Conservation (phyloP, 2,888 invertebrate species). For the Eucriotettix oculatus region DNA sequence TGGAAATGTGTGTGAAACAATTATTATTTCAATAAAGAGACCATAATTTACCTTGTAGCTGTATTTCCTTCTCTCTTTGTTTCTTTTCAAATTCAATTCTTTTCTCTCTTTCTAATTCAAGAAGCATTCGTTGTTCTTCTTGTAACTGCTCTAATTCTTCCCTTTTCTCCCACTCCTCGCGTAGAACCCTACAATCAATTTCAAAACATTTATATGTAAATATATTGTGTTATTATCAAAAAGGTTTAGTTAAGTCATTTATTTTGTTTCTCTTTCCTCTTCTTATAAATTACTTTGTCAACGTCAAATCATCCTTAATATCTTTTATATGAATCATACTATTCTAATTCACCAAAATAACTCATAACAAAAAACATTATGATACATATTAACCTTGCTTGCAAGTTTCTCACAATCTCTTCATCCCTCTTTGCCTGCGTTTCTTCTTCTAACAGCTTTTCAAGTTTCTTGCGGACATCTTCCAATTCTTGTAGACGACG, state of each 20-base stretch:
- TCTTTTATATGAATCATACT: no score
- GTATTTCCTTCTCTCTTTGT: conserved; percentile 52
- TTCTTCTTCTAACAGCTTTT: conserved; percentile 59
- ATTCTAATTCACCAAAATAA: no score
- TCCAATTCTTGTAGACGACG: conserved; percentile 57
- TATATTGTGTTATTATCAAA: no score
- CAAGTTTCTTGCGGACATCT: conserved; percentile 48
- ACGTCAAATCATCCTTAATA: no score
- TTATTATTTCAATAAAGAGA: no score
- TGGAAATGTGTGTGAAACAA: no score
- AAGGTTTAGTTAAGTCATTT: no score
- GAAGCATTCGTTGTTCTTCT: conserved; percentile 51
- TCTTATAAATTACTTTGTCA: no score
- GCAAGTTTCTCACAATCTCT: conserved; percentile 44
- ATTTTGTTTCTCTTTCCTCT: no score
- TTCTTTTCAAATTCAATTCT: conserved; percentile 54
- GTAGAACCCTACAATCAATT: conserved; percentile 35
- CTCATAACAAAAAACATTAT: no score
- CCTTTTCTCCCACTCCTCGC: conserved; percentile 70
- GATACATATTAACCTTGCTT: conserved; percentile 18
- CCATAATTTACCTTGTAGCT: conserved; percentile 38
- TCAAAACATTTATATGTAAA: neutral
- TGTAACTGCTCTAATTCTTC: conserved; percentile 68
- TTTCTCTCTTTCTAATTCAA: conserved; percentile 59
- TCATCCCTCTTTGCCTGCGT: conserved; percentile 72